A percentile compares a stretch with the other conserved stretches of the same genome.
phyloP scores from a whole-genome alignment of 2,113 vertebrate species.

The human region GRCh38 chr7:14183501-14184000 shows the following conservation, averaged over 20 bases:
- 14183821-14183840: no score
- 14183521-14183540: not conserved
- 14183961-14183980: no score
- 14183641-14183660: not conserved
- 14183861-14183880: no score
- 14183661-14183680: not conserved
- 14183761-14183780: not conserved
- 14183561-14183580: not conserved
- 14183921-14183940: no score
- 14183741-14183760: not conserved
- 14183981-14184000: no score
- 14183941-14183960: no score
- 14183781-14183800: no score
- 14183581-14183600: not conserved
- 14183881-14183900: no score
- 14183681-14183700: not conserved
- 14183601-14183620: not conserved
- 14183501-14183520: not conserved
- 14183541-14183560: not conserved
- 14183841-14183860: no score
- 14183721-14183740: not conserved
- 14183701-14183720: not conserved
- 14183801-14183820: no score
- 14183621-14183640: not conserved
- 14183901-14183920: no score